Percentiles rank a stretch among this genome's conserved stretches.
Evolutionary conservation across 2,888 invertebrate genomes (phyloP).

Genomic region (Metalampra italica): DNA sequence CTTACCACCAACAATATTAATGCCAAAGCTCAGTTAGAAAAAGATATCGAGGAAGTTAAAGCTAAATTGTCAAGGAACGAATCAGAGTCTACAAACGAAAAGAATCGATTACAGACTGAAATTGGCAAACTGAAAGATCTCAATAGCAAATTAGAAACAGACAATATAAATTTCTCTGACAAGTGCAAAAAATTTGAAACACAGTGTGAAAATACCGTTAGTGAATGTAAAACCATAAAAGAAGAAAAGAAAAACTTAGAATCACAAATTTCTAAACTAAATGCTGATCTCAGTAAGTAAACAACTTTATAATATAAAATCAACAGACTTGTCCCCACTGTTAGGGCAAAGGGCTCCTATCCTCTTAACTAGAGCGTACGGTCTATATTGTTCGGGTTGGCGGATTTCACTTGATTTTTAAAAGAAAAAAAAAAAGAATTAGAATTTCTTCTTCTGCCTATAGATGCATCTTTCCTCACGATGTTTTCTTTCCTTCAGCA

Average conservation of each 20-base stretch:
- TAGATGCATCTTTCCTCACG: too few species aligned
- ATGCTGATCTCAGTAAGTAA: constrained; percentile 78
- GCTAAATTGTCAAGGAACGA: constrained; percentile 70
- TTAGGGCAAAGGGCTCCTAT: too few species aligned
- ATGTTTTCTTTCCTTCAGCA: too few species aligned
- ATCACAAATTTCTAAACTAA: constrained; percentile 77
- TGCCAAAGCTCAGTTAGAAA: constrained; percentile 64
- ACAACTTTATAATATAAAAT: neutral
- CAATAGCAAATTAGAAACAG: constrained; percentile 63
- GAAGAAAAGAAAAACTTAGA: constrained; percentile 82
- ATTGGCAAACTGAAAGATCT: constrained; percentile 73
- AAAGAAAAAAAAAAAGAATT: too few species aligned
- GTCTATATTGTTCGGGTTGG: too few species aligned
- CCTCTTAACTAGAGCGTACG: too few species aligned
- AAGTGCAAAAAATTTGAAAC: constrained; percentile 57
- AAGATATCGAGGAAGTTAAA: constrained; percentile 74
- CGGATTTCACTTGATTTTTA: too few species aligned
- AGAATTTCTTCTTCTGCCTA: too few species aligned
- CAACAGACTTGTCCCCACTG: neutral
- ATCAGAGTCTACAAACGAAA: constrained; percentile 74
- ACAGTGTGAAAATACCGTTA: constrained; percentile 54
- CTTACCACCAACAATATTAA: constrained; percentile 70
- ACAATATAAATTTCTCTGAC: constrained; percentile 53
- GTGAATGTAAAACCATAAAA: constrained; percentile 76
- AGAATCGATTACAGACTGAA: constrained; percentile 68